A percentile compares a stretch with the other conserved stretches of the same genome.
phyloP scores from a whole-genome alignment of 2,797 vertebrate species.

The Coendou prehensilis region DNA sequence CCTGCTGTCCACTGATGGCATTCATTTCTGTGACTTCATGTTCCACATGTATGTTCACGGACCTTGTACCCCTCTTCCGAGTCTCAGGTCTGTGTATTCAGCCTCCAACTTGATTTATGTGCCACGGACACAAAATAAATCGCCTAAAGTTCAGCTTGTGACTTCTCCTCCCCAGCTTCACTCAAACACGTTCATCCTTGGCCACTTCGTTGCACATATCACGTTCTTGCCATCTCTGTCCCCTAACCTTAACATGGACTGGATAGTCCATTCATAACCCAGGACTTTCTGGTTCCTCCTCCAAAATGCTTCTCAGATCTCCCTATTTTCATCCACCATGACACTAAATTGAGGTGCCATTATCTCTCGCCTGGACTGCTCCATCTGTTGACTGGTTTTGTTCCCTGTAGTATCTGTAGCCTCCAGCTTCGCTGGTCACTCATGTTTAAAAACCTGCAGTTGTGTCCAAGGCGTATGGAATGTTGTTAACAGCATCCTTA shows the following conservation, averaged over 20 bases:
- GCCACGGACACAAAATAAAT: too few relatives aligned
- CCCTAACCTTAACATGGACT: neutral
- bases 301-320: neutral
- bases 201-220: neutral
- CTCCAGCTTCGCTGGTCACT: neutral
- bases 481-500: neutral
- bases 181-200: neutral
- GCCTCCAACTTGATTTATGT: neutral
- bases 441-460: neutral
- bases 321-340: neutral
- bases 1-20: neutral
- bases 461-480: neutral
- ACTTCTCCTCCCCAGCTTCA: neutral
- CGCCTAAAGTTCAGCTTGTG: neutral
- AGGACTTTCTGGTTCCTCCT: neutral
- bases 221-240: neutral
- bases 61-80: neutral
- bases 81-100: neutral
- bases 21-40: neutral
- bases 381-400: neutral
- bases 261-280: neutral
- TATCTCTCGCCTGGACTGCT: neutral
- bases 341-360: neutral
- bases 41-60: neutral
- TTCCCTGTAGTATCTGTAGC: neutral